These are phyloP conservation scores for Oncopodura yosiiana DNA, from an alignment of 1,140 invertebrate species.

Conservation along the genomic window DNA sequence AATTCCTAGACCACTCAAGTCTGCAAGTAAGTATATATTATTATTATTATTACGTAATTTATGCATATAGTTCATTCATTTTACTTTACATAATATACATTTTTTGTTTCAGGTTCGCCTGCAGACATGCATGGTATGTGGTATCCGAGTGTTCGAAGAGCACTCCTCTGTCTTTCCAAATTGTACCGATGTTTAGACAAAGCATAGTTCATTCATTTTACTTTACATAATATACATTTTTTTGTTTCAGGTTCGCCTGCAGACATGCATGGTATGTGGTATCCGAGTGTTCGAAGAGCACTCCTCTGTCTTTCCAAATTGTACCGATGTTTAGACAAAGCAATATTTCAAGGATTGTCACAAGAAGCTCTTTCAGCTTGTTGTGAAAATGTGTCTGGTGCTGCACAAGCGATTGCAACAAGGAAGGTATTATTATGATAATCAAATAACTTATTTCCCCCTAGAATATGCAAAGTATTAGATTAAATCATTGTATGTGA, in stretches of 20 bases:
- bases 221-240: too few relatives aligned
- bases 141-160: conserved; percentile 93
- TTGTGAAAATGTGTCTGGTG: conserved; percentile 75
- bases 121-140: conserved; percentile 99
- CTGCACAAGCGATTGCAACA: conserved; percentile 57
- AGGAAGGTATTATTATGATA: conserved; percentile 50
- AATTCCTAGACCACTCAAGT: conserved; percentile 34
- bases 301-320: conserved; percentile 89
- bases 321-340: conserved; percentile 86
- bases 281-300: conserved; percentile 88
- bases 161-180: conserved; percentile 87
- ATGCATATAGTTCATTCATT: too few relatives aligned
- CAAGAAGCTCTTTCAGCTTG: conserved; percentile 88
- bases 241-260: conserved; percentile 73
- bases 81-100: too few relatives aligned
- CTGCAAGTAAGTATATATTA: conserved; percentile 22
- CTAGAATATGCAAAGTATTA: background rate
- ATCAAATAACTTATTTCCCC: too few relatives aligned
- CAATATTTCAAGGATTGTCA: conserved; percentile 91
- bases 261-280: conserved; percentile 99
- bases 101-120: conserved; percentile 65
- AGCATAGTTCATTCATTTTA: too few relatives aligned
- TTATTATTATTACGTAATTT: background rate
- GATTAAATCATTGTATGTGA: background rate
- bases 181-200: conserved; percentile 90